A percentile compares a stretch with the other conserved stretches of the same genome.
Evolutionary conservation across 2,797 vertebrate species (phyloP).

Genomic region (Choloepus didactylus): DNA sequence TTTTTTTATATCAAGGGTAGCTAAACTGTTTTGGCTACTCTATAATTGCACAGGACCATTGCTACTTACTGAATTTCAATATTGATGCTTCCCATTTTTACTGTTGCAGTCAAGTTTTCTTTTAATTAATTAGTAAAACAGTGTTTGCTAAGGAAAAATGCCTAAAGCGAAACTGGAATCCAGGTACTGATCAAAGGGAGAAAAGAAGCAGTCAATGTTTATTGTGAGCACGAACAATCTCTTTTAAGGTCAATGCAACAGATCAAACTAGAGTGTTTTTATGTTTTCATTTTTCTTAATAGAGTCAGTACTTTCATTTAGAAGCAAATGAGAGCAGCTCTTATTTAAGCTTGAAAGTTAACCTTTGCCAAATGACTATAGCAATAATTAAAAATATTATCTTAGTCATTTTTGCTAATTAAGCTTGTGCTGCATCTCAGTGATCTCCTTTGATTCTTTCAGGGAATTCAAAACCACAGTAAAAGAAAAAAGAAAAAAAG

Average conservation of each 20-base stretch:
- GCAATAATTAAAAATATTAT: conserved; percentile 86
- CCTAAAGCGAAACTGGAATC: conserved; percentile 68
- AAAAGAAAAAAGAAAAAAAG: neutral
- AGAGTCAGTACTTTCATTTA: conserved; percentile 82
- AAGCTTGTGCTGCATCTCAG: neutral
- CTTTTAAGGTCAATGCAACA: conserved; percentile 70
- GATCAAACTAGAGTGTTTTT: conserved; percentile 39
- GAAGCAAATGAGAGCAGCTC: conserved; percentile 81
- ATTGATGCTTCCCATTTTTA: conserved; percentile 59
- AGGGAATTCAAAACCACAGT: conserved; percentile 39
- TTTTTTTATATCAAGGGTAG: conserved; percentile 15
- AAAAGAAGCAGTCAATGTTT: neutral
- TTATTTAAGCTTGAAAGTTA: conserved; percentile 84
- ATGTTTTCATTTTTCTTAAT: conserved; percentile 51
- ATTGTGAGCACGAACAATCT: conserved; percentile 4
- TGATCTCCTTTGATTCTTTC: conserved; percentile 7
- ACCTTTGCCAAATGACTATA: conserved; percentile 85
- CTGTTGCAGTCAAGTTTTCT: conserved; percentile 54
- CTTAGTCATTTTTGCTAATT: conserved; percentile 77
- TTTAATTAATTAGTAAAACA: conserved; percentile 76
- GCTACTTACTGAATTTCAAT: conserved; percentile 68
- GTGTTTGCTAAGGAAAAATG: conserved; percentile 60
- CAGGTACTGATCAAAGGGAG: conserved; percentile 52
- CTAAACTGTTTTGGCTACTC: neutral
- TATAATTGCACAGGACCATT: conserved; percentile 2